phyloP scores from a whole-genome alignment of 2,797 vertebrate species.

The Sebastes jordani region DNA sequence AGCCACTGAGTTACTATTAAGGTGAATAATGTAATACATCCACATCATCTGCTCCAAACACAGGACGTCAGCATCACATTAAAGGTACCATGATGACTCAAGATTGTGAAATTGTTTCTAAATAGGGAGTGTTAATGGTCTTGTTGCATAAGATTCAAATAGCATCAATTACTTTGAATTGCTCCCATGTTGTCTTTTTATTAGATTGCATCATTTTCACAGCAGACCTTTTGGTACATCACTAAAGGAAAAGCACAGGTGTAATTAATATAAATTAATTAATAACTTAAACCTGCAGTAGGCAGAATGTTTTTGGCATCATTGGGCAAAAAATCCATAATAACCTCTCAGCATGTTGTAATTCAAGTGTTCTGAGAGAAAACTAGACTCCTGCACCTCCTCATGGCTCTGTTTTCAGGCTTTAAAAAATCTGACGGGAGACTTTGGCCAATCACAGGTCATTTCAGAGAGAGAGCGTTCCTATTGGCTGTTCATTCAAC shows the following conservation, averaged over 20 bases:
- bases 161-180: not conserved
- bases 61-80: not conserved
- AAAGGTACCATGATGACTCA: not conserved
- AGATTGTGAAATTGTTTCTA: not conserved
- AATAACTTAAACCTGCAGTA: not conserved
- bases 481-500: not conserved
- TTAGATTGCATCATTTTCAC: not conserved
- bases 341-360: no score
- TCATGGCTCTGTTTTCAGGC: no score
- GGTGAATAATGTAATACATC: not conserved
- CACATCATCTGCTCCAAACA: not conserved
- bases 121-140: not conserved
- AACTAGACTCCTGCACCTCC: no score
- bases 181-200: not conserved
- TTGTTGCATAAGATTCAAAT: not conserved
- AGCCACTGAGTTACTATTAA: constrained; percentile 26
- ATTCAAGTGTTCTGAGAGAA: no score
- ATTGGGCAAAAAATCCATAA: no score
- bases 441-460: no score
- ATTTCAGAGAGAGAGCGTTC: no score
- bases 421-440: no score
- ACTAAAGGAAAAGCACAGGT: not conserved
- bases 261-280: not conserved
- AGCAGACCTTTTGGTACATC: not conserved
- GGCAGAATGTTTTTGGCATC: no score